Evolutionary conservation across 2,797 vertebrate species (phyloP).

Genomic region (Protosalanx chinensis): DNA sequence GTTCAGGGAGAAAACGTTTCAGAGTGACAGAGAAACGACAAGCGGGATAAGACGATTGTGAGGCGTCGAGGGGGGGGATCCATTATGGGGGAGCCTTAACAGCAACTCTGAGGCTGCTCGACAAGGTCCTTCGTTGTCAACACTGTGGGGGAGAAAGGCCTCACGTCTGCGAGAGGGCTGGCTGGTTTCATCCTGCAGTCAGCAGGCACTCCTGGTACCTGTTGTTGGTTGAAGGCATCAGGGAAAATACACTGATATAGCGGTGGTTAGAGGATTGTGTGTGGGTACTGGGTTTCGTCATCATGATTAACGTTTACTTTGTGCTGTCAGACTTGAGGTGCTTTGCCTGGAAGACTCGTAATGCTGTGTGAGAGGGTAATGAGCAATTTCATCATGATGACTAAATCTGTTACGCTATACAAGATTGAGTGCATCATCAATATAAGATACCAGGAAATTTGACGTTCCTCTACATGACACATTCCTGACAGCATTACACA

Average conservation of each 20-base stretch:
- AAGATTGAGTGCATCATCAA: not conserved
- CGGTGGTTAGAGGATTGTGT: not conserved
- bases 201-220: constrained; percentile 15
- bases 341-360: not conserved
- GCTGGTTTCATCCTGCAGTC: constrained; percentile 34
- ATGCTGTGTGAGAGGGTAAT: not conserved
- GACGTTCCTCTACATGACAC: not conserved
- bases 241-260: not conserved
- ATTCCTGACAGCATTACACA: no score
- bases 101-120: constrained; percentile 4
- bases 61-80: constrained; percentile 13
- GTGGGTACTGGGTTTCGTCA: constrained; percentile 6
- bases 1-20: constrained; percentile 14
- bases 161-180: constrained; percentile 24
- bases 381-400: not conserved
- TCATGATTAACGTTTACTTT: constrained; percentile 5
- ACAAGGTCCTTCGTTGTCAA: constrained; percentile 22
- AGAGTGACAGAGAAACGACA: no score
- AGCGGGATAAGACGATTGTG: no score
- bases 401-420: not conserved
- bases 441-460: not conserved
- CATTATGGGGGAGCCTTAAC: constrained; percentile 34
- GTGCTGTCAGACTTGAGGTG: not conserved
- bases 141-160: constrained; percentile 19
- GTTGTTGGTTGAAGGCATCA: constrained; percentile 19